A percentile compares a stretch with the other conserved stretches of the same genome.
These are phyloP conservation scores for Cantharis rufa DNA, from an alignment of 2,888 invertebrate genomes.

Conservation along the genomic window DNA sequence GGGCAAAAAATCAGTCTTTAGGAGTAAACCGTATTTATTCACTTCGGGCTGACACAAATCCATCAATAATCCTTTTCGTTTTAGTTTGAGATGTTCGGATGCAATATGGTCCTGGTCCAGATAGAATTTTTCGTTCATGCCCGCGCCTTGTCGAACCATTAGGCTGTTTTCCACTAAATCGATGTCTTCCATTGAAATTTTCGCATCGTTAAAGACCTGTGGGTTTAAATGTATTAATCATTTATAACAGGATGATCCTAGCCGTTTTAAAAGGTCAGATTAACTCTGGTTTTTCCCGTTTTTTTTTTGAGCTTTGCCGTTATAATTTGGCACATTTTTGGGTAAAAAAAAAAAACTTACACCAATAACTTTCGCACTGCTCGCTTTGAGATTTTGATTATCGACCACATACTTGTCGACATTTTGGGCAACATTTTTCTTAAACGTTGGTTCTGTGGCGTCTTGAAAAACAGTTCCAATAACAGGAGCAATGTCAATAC, in stretches of 20 bases:
- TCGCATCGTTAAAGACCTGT: conserved; percentile 32
- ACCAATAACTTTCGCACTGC: neutral
- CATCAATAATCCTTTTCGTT: conserved; percentile 37
- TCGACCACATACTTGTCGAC: conserved; percentile 38
- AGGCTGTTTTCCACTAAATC: conserved; percentile 41
- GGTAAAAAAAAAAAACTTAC: conserved; percentile 5
- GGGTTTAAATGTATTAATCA: neutral
- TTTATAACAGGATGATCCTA: no score
- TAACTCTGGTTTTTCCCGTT: no score
- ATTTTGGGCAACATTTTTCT: conserved; percentile 44
- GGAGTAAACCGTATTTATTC: conserved; percentile 44
- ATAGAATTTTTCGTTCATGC: conserved; percentile 39
- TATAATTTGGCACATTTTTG: no score
- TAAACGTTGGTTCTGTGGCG: conserved; percentile 36
- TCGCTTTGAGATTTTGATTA: conserved; percentile 2
- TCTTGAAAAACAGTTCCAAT: conserved; percentile 48
- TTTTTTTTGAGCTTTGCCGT: no score
- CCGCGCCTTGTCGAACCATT: conserved; percentile 42
- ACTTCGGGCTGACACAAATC: conserved; percentile 29
- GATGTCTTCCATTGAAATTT: conserved; percentile 34
- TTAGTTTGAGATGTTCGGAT: conserved; percentile 42
- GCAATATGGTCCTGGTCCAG: conserved; percentile 35
- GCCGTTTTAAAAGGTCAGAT: no score
- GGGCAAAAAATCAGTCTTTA: conserved; percentile 45
- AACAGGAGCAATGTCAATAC: conserved; percentile 43